Evolutionary conservation across 2,113 vertebrate genomes (phyloP), one percentile per base, ranked within the genome.

Genomic region (Calcarius ornatus): DNA sequence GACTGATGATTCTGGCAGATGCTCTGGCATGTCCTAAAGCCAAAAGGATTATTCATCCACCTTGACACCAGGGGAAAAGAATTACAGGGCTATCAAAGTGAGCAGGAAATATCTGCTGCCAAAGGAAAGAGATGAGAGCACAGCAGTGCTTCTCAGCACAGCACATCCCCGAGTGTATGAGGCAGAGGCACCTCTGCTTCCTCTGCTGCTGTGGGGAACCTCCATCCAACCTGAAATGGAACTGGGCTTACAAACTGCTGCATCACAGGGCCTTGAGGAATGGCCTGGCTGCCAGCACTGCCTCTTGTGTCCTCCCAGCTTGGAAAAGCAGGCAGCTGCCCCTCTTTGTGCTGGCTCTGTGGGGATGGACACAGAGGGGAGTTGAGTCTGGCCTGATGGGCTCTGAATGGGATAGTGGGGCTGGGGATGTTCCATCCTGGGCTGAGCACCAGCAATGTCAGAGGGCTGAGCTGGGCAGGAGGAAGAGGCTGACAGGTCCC

Each of bases 161-260:
- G 64, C 50, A 12, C 33, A 61, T 28, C 25, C 1, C 45, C 6
- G 47, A 3, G 4, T 14, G 11, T 30, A n/a, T 20, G 14, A 45
- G 60, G 68, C 5, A 10, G 78, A 45, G 1, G 11, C 10, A 6
- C 30, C 47, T 38, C 73, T 63, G 65, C 69, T 70, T 33, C 7
- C 2, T 56, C 1, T 0, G 0, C 12, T 0, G 3, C 35, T 6
- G 2, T 3, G 61, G 33, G 78, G 24, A 16, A n/a, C 53, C 60
- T 73, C 81, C 56, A 15, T 33, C 78, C 91, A n/a, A 1, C 23
- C 18, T 6, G 51, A 30, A 27, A 48, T 0, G 2, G 43, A 59
- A 78, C 73, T 8, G 47, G 63, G 42, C 16, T 45, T 35, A 6
- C 20, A 14, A 45, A 72, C 54, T 51, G 71, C 71, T 60, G 77